Evolutionary conservation across 2,113 vertebrate species (phyloP), one percentile per base, ranked within the genome.

Genomic region (Labrus mixtus): DNA sequence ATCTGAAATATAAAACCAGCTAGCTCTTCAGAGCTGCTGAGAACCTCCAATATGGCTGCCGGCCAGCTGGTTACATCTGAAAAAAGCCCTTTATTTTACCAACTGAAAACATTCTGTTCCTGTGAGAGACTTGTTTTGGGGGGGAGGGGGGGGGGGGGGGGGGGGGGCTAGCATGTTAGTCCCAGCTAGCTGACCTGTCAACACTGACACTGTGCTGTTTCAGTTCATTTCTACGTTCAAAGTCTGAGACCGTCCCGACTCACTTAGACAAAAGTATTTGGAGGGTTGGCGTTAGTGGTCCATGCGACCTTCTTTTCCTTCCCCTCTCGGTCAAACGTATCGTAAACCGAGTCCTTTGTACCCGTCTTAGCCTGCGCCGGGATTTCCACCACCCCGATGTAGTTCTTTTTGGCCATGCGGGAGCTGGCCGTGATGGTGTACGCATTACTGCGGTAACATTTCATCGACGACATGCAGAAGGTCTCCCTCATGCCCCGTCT

Each of bases 391-490:
- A 98, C 96, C 2, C 98, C 98, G 1, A 99, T 91, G 0, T 98
- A 96, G 90, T 99, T 99, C 88, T 95, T 98, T 81, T 98, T 99
- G 79, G 97, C 97, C 82, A 99, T 93, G 19, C 97, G 94, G 19
- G 98, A 97, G 51, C 97, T 98, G 10, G 96, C 95, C 0, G 98
- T 99, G 93, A 99, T 97, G 43, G 98, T 98, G 89, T 97, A 98
- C 0, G 97, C 97, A 0, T 98, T 99, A 81, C 97, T 98, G 51
- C 98, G 96, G 88, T 99, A 99, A 61, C 95, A 97, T 79, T 97
- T 99, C 96, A 98, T 97, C 0, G 97, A 96, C 0, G 97, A 98
- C 97, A 97, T 97, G 92, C 98, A 99, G 82, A 96, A 99, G 11
- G 96, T 98, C 90, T 99, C 98, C 82, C 96, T 93, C 96, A 98